These are phyloP conservation scores for Rhynchotus rufescens DNA, from an alignment of 2,797 vertebrate species.

Conservation along the genomic window DNA sequence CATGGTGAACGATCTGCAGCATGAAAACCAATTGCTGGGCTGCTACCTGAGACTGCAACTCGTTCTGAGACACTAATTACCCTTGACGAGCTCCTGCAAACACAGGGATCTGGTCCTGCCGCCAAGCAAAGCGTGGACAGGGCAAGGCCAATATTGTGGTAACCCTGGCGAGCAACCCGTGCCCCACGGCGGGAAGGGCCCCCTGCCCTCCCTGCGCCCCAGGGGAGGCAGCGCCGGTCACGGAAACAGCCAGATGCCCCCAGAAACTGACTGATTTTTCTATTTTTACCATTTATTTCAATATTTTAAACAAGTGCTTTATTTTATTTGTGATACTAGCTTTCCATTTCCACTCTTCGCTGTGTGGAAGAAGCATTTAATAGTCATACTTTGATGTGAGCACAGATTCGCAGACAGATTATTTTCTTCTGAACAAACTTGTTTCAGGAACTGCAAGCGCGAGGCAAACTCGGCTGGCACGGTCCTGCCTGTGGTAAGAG, in stretches of 20 bases:
- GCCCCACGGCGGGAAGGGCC: neutral
- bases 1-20: slow-evolving; percentile 20
- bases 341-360: slow-evolving; percentile 2
- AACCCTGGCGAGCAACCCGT: slow-evolving; percentile 20
- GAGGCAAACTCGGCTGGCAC: slow-evolving; percentile 31
- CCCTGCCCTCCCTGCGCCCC: neutral
- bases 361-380: neutral
- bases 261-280: neutral
- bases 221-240: neutral
- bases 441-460: slow-evolving; percentile 36
- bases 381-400: slow-evolving; percentile 15
- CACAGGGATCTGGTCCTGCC: slow-evolving; percentile 42
- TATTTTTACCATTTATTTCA: slow-evolving; percentile 8
- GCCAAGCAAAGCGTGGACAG: slow-evolving; percentile 38
- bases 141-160: slow-evolving; percentile 70
- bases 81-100: slow-evolving; percentile 55
- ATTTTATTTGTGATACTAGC: neutral
- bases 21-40: slow-evolving; percentile 56
- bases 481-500: slow-evolving; percentile 28
- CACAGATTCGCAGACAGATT: slow-evolving; percentile 29
- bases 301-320: neutral
- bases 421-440: slow-evolving; percentile 57
- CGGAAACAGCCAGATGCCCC: neutral
- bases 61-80: slow-evolving; percentile 48
- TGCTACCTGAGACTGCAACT: slow-evolving; percentile 55